These are phyloP conservation scores for Ceratina calcarata DNA, from an alignment of 1,140 invertebrate genomes.

Conservation along the genomic window DNA sequence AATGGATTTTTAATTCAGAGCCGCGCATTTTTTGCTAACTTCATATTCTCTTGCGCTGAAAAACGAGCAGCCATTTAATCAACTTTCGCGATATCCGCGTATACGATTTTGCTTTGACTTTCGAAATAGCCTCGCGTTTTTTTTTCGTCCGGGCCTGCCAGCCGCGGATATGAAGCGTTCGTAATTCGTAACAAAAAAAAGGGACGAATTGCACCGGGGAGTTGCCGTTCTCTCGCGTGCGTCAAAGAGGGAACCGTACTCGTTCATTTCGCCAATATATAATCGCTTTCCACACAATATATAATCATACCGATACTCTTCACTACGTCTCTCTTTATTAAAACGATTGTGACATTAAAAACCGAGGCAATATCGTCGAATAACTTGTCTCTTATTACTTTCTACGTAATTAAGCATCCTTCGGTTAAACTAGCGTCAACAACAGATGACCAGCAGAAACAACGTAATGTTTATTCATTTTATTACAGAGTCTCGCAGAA, in stretches of 20 bases:
- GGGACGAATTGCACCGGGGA: neutral
- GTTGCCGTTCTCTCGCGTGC: neutral
- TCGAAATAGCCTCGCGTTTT: neutral
- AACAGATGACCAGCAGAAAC: too few relatives aligned
- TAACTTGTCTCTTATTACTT: too few relatives aligned
- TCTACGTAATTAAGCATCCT: too few relatives aligned
- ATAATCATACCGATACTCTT: neutral
- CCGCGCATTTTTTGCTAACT: neutral
- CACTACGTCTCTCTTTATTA: neutral
- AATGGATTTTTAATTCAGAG: constrained; percentile 20
- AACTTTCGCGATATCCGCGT: neutral
- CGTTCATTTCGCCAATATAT: constrained; percentile 10
- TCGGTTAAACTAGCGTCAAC: too few relatives aligned
- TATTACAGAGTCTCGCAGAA: too few relatives aligned
- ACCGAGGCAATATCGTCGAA: too few relatives aligned
- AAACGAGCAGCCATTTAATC: constrained; percentile 25
- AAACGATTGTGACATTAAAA: too few relatives aligned
- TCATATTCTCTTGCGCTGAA: neutral
- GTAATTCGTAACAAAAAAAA: constrained; percentile 8
- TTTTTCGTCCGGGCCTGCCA: neutral
- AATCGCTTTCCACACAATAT: neutral
- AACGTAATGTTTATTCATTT: too few relatives aligned
- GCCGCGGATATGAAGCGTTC: neutral
- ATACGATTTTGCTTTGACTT: constrained; percentile 12
- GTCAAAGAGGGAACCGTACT: neutral